Evolutionary conservation across 2,888 invertebrate species (phyloP).

Genomic region (Spisula solida): DNA sequence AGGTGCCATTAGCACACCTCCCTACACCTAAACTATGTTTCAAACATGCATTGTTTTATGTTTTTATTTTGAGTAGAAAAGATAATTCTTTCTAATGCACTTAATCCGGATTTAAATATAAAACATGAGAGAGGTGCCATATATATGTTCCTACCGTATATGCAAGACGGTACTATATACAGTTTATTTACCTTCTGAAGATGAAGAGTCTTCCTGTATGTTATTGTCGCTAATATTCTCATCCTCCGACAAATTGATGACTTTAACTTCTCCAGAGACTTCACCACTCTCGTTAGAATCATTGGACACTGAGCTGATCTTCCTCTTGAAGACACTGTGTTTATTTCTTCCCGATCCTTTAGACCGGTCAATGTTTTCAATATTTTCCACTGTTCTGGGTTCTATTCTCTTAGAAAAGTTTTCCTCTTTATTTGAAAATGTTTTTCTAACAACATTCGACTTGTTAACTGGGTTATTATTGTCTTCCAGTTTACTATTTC

Average conservation of each 20-base stretch:
- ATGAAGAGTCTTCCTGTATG: constrained; percentile 25
- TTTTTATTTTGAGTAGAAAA: no score
- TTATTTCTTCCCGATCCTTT: not conserved
- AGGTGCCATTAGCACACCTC: no score
- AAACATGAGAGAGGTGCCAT: no score
- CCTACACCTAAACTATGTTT: no score
- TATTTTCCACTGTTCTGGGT: not conserved
- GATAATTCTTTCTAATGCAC: no score
- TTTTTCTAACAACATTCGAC: not conserved
- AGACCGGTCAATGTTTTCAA: not conserved
- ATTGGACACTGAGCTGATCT: constrained; percentile 25
- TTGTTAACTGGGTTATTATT: not conserved
- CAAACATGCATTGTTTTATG: no score
- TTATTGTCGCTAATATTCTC: not conserved
- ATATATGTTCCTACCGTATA: no score
- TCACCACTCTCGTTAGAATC: constrained; percentile 31
- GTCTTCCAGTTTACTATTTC: not conserved
- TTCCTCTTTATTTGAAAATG: not conserved
- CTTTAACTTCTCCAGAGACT: constrained; percentile 21
- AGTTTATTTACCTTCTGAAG: constrained; percentile 43
- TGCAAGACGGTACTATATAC: not conserved
- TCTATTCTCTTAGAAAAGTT: not conserved
- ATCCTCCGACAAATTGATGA: constrained; percentile 28
- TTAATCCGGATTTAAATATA: no score
- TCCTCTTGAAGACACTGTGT: constrained; percentile 25